These are phyloP conservation scores for Carassius auratus DNA, from an alignment of 2,113 vertebrate species.

Conservation along the genomic window DNA sequence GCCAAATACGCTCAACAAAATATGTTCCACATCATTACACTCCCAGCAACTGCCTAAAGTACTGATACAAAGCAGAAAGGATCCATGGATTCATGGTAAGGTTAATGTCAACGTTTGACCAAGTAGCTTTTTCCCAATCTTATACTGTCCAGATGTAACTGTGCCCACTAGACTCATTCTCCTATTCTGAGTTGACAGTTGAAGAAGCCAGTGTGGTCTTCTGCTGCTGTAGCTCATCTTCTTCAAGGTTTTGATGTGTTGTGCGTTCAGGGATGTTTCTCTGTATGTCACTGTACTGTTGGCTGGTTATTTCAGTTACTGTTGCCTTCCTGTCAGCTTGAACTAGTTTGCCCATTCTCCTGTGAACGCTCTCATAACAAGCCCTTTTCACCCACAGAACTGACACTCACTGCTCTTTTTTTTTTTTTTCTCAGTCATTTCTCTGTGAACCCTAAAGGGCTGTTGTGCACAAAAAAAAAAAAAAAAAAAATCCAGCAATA, in stretches of 20 bases:
- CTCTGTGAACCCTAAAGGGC: neutral
- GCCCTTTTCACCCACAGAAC: neutral
- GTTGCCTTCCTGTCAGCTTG: conserved; percentile 16
- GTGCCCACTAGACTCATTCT: neutral
- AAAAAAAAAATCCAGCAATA: neutral
- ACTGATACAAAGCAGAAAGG: neutral
- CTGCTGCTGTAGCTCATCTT: neutral
- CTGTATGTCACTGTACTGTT: neutral
- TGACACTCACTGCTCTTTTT: neutral
- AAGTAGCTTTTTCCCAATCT: neutral
- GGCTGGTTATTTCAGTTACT: conserved; percentile 7
- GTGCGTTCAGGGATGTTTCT: neutral
- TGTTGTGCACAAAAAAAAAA: neutral
- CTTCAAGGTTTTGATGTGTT: conserved; percentile 3
- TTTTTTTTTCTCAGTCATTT: neutral
- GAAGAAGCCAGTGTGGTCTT: neutral
- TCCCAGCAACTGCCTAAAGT: neutral
- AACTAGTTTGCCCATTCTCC: neutral
- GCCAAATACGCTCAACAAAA: neutral
- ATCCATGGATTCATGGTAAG: neutral
- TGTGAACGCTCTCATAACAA: conserved; percentile 21
- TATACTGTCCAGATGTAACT: neutral
- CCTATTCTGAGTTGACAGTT: neutral
- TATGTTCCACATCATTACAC: neutral
- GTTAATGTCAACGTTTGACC: neutral